Evolutionary conservation across 2,797 vertebrate genomes (phyloP).

Genomic region (Fratercula arctica): DNA sequence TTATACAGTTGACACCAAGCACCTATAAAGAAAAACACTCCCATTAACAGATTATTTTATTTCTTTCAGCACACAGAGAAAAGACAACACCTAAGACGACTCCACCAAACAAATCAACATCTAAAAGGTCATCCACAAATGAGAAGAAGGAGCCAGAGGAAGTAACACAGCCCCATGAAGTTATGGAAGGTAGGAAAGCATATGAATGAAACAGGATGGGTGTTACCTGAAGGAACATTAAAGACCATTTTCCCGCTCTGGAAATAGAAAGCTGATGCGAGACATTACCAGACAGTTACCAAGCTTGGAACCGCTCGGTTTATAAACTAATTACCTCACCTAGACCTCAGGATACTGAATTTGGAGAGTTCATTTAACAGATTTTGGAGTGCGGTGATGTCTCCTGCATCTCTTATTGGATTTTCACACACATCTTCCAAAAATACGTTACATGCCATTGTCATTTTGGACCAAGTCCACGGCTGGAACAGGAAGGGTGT

Average conservation of each 20-base stretch:
- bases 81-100: slow-evolving; percentile 2
- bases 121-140: slow-evolving; percentile 72
- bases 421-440: neutral
- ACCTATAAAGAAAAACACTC: neutral
- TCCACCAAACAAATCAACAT: slow-evolving; percentile 60
- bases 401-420: neutral
- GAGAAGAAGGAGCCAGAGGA: slow-evolving; percentile 68
- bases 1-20: neutral
- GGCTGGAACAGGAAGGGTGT: neutral
- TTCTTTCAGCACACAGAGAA: slow-evolving; percentile 59
- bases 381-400: neutral
- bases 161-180: slow-evolving; percentile 71
- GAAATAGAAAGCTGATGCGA: slow-evolving; percentile 1
- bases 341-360: neutral
- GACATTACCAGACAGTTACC: slow-evolving; percentile 46
- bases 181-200: slow-evolving; percentile 76
- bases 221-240: slow-evolving; percentile 45
- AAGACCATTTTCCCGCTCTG: slow-evolving; percentile 16
- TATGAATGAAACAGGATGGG: slow-evolving; percentile 9
- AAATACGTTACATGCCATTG: neutral
- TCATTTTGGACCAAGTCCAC: neutral
- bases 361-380: neutral
- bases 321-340: slow-evolving; percentile 36
- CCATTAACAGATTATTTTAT: slow-evolving; percentile 17
- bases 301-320: neutral